These are phyloP conservation scores for Lacerta bilineata DNA, from an alignment of 2,797 vertebrate species.

Conservation along the genomic window DNA sequence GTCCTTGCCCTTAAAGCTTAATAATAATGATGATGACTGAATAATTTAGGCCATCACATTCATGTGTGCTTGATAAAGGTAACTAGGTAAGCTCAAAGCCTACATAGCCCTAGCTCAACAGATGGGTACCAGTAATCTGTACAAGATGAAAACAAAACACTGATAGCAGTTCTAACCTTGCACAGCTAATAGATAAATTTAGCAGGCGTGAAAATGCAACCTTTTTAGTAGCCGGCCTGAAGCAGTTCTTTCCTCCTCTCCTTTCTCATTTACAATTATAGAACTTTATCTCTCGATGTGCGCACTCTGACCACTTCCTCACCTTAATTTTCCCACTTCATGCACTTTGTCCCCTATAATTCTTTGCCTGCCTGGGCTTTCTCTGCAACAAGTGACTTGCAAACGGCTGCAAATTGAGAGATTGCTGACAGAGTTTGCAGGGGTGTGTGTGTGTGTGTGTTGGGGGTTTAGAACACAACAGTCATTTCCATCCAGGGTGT, in stretches of 20 bases:
- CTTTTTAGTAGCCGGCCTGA: not conserved
- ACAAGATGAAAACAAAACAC: not conserved
- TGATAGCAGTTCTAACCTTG: not conserved
- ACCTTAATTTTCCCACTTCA: not conserved
- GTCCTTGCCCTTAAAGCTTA: too few relatives aligned
- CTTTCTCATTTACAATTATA: not conserved
- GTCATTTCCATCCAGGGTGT: not conserved
- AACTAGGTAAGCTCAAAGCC: not conserved
- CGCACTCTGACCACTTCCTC: slow-evolving; percentile 43
- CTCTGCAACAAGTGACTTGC: not conserved
- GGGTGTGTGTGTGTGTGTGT: too few relatives aligned
- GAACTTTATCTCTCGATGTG: not conserved
- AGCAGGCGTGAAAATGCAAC: not conserved
- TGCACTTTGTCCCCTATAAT: not conserved
- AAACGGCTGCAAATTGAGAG: not conserved
- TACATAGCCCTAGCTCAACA: not conserved
- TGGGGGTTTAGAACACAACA: not conserved
- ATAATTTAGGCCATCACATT: not conserved
- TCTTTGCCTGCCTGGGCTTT: slow-evolving; percentile 35
- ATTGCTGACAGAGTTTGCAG: too few relatives aligned
- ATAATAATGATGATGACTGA: too few relatives aligned
- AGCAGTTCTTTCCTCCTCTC: not conserved
- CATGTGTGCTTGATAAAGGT: too few relatives aligned
- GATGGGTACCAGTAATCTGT: not conserved
- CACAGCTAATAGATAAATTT: not conserved